Percentiles rank a stretch among this genome's conserved stretches.
Evolutionary conservation across 2,888 invertebrate genomes (phyloP).

Genomic region (Melolontha melolontha): DNA sequence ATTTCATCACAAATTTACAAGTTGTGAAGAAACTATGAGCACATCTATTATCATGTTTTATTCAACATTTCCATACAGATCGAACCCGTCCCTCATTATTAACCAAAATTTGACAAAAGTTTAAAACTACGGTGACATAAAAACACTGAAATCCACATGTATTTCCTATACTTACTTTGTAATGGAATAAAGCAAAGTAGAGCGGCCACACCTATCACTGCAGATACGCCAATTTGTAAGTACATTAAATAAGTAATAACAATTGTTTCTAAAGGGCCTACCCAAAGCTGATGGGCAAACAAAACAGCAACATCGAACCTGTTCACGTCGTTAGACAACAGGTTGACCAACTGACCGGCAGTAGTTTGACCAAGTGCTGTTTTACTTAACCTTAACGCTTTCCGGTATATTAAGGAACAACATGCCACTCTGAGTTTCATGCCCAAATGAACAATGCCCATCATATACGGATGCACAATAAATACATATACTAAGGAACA

Average conservation of each 20-base stretch:
- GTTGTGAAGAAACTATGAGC: too few species aligned
- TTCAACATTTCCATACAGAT: too few species aligned
- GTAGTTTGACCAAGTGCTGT: conserved; percentile 82
- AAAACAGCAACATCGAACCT: conserved; percentile 86
- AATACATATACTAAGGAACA: conserved; percentile 82
- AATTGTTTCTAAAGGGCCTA: conserved; percentile 83
- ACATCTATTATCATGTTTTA: too few species aligned
- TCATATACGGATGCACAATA: conserved; percentile 92
- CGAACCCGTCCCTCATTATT: too few species aligned
- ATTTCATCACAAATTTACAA: too few species aligned
- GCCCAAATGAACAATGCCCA: conserved; percentile 85
- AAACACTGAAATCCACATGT: background rate
- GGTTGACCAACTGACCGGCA: conserved; percentile 82
- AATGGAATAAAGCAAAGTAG: conserved; percentile 67
- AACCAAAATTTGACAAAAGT: too few species aligned
- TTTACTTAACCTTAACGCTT: conserved; percentile 70
- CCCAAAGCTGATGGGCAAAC: conserved; percentile 85
- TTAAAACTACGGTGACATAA: too few species aligned
- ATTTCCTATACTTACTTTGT: conserved; percentile 61
- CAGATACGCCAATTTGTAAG: conserved; percentile 70
- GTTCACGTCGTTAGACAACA: conserved; percentile 96
- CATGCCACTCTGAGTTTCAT: conserved; percentile 88
- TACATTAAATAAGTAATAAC: conserved; percentile 83
- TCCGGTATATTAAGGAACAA: conserved; percentile 88
- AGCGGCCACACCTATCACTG: conserved; percentile 70